These are phyloP conservation scores for Tholera decimalis DNA, from an alignment of 2,888 invertebrate genomes.

Conservation along the genomic window DNA sequence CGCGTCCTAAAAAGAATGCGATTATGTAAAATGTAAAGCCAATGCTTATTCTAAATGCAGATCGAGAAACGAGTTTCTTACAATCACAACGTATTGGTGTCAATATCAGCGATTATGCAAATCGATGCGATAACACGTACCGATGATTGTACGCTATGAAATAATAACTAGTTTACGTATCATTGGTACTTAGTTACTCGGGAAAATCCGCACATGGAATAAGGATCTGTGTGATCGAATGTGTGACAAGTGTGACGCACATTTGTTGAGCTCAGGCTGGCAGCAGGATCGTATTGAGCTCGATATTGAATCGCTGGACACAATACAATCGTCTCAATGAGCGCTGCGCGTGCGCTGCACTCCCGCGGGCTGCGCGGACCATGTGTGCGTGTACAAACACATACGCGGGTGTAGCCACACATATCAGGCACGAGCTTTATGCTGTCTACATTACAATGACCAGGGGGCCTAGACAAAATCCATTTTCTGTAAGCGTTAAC, in stretches of 20 bases:
- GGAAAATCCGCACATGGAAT: neutral
- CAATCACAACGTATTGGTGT: slow-evolving; percentile 10
- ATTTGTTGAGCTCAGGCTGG: neutral
- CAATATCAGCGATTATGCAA: slow-evolving; percentile 39
- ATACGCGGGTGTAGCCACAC: neutral
- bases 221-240: no score
- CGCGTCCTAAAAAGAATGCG: neutral
- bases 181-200: neutral
- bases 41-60: neutral
- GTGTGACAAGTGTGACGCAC: neutral
- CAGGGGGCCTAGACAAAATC: no score
- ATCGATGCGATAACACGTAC: slow-evolving; percentile 18
- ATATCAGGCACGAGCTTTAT: neutral
- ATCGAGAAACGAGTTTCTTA: neutral
- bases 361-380: neutral
- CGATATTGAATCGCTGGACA: slow-evolving; percentile 26
- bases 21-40: neutral
- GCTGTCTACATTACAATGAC: neutral
- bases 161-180: neutral
- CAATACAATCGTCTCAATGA: slow-evolving; percentile 43
- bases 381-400: neutral
- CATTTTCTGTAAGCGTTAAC: no score
- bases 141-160: neutral
- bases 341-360: slow-evolving; percentile 10
- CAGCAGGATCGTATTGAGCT: neutral